Percentiles rank a stretch among this genome's conserved stretches.
phyloP scores from a whole-genome alignment of 1,140 invertebrate species.

The Cydia amplana region DNA sequence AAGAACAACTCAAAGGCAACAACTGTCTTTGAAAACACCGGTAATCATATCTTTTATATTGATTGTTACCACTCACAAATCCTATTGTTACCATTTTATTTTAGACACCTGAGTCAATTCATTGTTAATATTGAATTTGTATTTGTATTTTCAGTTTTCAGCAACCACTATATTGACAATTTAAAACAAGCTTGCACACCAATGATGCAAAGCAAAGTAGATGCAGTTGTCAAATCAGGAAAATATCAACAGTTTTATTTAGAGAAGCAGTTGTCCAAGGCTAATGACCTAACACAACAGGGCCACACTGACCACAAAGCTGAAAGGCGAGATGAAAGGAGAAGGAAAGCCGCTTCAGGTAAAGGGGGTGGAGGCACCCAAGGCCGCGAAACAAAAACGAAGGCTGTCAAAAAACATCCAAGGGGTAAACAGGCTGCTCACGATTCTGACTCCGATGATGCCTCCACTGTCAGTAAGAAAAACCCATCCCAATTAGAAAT shows the following conservation, averaged over 20 bases:
- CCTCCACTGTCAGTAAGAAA: constrained; percentile 68
- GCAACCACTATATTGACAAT: constrained; percentile 85
- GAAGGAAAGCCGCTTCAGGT: constrained; percentile 91
- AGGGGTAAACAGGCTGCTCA: constrained; percentile 72
- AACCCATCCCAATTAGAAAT: constrained; percentile 80
- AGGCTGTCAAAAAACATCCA: constrained; percentile 91
- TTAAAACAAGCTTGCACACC: constrained; percentile 85
- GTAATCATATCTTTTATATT: constrained; percentile 50
- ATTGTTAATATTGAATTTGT: constrained; percentile 39
- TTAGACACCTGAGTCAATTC: too few relatives aligned
- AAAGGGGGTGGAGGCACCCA: constrained; percentile 94
- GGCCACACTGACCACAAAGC: constrained; percentile 81
- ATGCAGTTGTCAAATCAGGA: constrained; percentile 85
- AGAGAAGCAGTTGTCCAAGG: constrained; percentile 81
- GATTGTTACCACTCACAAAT: constrained; percentile 42
- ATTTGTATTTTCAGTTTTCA: constrained; percentile 77
- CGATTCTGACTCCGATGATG: constrained; percentile 84
- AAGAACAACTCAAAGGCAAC: constrained; percentile 78
- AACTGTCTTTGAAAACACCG: constrained; percentile 79
- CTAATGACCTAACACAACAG: constrained; percentile 61
- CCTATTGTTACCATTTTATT: too few relatives aligned
- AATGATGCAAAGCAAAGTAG: constrained; percentile 86
- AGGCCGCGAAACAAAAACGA: constrained; percentile 97
- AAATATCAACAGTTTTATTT: constrained; percentile 82
- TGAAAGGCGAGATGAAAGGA: constrained; percentile 91